Evolutionary conservation across 2,888 invertebrate species (phyloP), one percentile per base, ranked within the genome.

Genomic region (Ormyrus thymus): DNA sequence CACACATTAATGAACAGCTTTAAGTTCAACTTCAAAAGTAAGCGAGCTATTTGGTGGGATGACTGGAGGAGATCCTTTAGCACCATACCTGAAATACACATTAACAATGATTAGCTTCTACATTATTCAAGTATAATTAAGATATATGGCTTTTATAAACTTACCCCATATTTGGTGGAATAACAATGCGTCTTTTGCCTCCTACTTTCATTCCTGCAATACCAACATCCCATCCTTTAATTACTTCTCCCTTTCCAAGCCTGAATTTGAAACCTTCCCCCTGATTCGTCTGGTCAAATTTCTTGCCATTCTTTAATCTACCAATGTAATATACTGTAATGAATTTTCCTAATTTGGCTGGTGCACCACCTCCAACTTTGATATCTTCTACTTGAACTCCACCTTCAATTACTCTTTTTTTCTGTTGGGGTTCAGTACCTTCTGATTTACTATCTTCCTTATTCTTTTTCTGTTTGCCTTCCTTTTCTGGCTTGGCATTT

Each of bases 141-240:
- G 61, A 64, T 51, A 55, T 15, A 55, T 51, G 10, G 2, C 51
- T 51, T 51, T 29, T 29, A 59, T 15, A 77, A 64, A 93, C 96
- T 93, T 94, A 98, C 93, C 94, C 98, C 93, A 96, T 94, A 66
- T 93, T 91, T 68, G 97, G 94, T 80, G 98, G 98, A 88, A 97
- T 95, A 13, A 93, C 93, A 73, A 98, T 93, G 86, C 93, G 94
- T 87, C 98, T 93, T 90, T 97, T 97, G 84, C 97, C 98, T 51
- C 98, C 98, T 78, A 97, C 94, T 91, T 96, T 97, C 98, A 98
- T 98, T 68, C 98, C 97, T 58, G 91, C 91, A n/a, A 97, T 91
- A 70, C 97, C 98, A 55, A 95, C 90, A 86, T 98, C 97, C 97
- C 97, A 97, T 11, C 96, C 97, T 84, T 94, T 94, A 86, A 98